Percentiles rank a stretch among this genome's conserved stretches.
Evolutionary conservation across 2,888 invertebrate genomes (phyloP).

Genomic region (Hydropsyche betteni): DNA sequence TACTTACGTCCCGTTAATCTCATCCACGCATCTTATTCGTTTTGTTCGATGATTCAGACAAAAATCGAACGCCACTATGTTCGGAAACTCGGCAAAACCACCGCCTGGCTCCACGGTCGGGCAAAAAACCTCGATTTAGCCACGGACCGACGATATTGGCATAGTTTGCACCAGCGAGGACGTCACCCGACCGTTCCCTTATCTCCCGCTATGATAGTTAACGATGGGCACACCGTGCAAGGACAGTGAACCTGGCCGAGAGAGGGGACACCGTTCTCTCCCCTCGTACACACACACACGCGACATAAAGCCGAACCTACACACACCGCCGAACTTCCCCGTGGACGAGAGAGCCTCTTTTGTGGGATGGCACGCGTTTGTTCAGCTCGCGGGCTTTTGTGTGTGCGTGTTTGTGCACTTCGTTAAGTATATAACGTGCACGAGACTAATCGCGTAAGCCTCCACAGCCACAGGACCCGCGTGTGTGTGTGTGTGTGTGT

Average conservation of each 20-base stretch:
- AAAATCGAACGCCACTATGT: no score
- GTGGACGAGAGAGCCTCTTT: constrained; percentile 5
- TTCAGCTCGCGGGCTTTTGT: constrained; percentile 18
- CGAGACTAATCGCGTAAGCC: constrained; percentile 32
- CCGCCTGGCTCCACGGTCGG: no score
- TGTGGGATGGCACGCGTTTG: constrained; percentile 32
- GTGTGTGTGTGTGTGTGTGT: constrained; percentile 25
- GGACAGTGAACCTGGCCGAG: constrained; percentile 11
- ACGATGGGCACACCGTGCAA: not conserved
- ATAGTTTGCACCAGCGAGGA: not conserved
- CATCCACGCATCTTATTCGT: no score
- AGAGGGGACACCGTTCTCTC: not conserved
- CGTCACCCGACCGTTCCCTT: not conserved
- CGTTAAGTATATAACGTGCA: constrained; percentile 30
- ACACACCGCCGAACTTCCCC: not conserved
- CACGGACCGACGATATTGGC: no score
- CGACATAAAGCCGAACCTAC: no score
- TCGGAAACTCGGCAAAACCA: no score
- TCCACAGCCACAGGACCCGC: not conserved
- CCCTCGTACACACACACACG: not conserved
- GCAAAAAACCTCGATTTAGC: no score
- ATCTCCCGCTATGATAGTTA: constrained; percentile 13
- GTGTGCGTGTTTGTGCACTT: constrained; percentile 31
- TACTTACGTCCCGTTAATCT: not conserved
- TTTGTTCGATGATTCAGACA: no score